Base-by-base conservation (phyloP, 2,888 invertebrate species). In the Cloeon dipterum region DNA sequence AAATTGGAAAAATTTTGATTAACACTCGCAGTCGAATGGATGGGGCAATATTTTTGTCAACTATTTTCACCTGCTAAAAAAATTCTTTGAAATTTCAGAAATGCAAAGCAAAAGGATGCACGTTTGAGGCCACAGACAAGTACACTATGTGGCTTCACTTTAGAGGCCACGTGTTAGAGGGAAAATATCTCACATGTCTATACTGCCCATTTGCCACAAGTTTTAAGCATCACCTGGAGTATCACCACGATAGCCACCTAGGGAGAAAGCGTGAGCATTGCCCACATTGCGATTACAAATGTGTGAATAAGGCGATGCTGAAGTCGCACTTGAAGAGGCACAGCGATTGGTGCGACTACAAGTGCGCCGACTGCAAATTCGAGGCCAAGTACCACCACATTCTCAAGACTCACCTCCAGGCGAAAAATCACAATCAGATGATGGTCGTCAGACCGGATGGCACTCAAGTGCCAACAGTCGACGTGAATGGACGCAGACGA, bases 251-350 rank as follows among this genome's bases (percentile, higher is more conserved):
- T 32, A 94, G 94, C 54, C 98, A 98, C 57, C 69, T 76, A 48
- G 89, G 91, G 26, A 77, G 81, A 1, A 99, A 99, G 53, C 96
- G 96, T 2, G 94, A 83, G 63, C 81, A 82, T 53, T 96, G 94
- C 56, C 68, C 68, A 42, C 74, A 85, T 51, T 96, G 94, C 54
- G 65, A 68, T 14, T 89, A 89, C 50, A 69, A 74, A 0, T 94
- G 93, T 53, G 91, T 93, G n/a, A 94, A 91, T 61, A 91, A 93
- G 55, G 94, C 94, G 1, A 99, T 99, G 98, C 64, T 99, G 38
- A 96, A 91, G 58, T 93, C 91, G 1, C 98, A 98, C 54, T 69
- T 91, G 52, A 98, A 98, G 53, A 89, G 88, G 0, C 98, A 98
- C 57, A 82, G 82, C 0, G 78, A 75, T 44, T 65, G 91, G 1